Evolutionary conservation across 2,113 vertebrate genomes (phyloP).

Genomic region (Jaculus jaculus): DNA sequence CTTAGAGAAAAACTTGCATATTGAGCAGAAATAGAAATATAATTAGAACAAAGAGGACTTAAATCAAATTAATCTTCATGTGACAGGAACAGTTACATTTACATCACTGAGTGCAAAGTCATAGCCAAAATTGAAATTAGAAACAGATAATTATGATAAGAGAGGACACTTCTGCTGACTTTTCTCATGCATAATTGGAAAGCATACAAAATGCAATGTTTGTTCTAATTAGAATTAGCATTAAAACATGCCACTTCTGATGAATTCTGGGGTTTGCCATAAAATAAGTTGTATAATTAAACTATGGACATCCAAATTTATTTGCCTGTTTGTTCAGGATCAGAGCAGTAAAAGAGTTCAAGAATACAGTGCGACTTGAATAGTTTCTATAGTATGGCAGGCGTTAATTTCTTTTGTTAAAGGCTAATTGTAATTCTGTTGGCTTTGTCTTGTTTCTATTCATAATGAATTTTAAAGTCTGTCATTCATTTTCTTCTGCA

Average conservation of each 20-base stretch:
- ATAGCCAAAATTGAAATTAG: conserved; percentile 92
- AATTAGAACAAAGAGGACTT: conserved; percentile 90
- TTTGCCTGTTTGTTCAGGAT: conserved; percentile 75
- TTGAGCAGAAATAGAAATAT: conserved; percentile 90
- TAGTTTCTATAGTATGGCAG: conserved; percentile 43
- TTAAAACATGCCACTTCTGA: conserved; percentile 83
- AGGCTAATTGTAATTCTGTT: conserved; percentile 2
- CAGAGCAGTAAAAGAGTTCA: conserved; percentile 63
- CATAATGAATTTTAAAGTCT: conserved; percentile 18
- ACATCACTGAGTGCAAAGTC: conserved; percentile 88
- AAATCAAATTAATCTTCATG: conserved; percentile 93
- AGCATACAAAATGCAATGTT: conserved; percentile 85
- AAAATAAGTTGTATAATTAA: conserved; percentile 80
- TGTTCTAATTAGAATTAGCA: conserved; percentile 87
- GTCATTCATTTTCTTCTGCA: conserved; percentile 13
- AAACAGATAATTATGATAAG: conserved; percentile 92
- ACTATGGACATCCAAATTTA: conserved; percentile 75
- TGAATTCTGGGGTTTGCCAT: conserved; percentile 79
- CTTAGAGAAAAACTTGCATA: conserved; percentile 86
- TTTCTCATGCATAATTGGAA: conserved; percentile 88
- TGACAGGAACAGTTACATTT: conserved; percentile 92
- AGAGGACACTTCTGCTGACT: conserved; percentile 87
- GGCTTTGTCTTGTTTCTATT: conserved; percentile 1
- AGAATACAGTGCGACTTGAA: conserved; percentile 64
- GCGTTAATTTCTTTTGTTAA: conserved; percentile 28